Evolutionary conservation across 2,113 vertebrate genomes (phyloP), one percentile per base, ranked within the genome.

Genomic region (Myodes glareolus): DNA sequence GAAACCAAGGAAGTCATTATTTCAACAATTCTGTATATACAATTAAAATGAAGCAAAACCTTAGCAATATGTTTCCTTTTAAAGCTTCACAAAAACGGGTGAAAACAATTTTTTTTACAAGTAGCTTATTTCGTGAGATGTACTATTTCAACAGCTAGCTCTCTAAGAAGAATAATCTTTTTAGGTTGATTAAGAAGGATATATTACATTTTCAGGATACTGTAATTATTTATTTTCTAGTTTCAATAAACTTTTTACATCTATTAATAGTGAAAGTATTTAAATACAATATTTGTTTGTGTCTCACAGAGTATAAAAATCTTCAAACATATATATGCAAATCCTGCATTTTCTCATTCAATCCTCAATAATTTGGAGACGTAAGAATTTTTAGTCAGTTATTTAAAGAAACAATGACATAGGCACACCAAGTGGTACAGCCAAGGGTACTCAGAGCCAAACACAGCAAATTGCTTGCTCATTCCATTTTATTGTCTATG

Each of bases 1-100:
- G 19, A 31, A 58, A 77, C 12, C 23, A 91, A 47, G 1, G 8
- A 2, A 52, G 86, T 82, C 76, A 36, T 87, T 42, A 7, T n/a
- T 92, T 96, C 77, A 78, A 52, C 27, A 94, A 39, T 52, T 55
- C 1, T 33, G 77, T 75, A 85, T 11, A 82, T 65, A 78, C 16
- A 87, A 92, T 75, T 84, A 92, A 91, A 92, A 90, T 36, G 75
- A 95, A 92, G 7, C 4, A 96, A 87, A 93, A 82, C 25, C 52
- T 36, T 23, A 89, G 8, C 5, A 77, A 31, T 21, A 31, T 55
- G 16, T 95, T 94, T 80, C 65, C 55, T 58, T 70, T 95, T 88
- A 96, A 95, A 50, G 55, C 55, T 58, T 58, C 17, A 58, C 17
- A 58, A 58, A 89, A 87, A 78, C 58, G 55, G 65, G 76, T 4